Evolutionary conservation across 2,888 invertebrate species (phyloP), one percentile per base, ranked within the genome.

Genomic region (Seladonia tumulorum): DNA sequence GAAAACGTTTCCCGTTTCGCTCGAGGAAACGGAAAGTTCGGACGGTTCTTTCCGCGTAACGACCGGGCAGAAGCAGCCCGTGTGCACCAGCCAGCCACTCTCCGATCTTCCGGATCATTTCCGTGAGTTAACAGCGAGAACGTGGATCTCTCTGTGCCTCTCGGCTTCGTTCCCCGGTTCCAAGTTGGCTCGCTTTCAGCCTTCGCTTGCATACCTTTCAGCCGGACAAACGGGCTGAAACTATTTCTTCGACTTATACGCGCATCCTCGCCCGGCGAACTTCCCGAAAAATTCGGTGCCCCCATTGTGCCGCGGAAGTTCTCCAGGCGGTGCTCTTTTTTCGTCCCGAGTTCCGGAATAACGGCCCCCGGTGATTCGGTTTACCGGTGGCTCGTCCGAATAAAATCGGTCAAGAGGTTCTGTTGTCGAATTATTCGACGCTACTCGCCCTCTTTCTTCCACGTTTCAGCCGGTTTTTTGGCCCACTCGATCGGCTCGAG

Each of bases 101-200:
- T 75, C 60, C 70, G 81, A 73, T 85, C 88, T 90, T 90, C 89
- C 88, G 90, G 86, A 88, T 90, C 90, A 82, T 90, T 90, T 90
- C 89, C 86, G 88, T 85, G 86, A 90, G 87, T 87, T 90, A 89
- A 85, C 90, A 85, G 87, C 76, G 79, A 78, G 35, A 83, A 75
- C 53, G 53, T 42, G 66, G 35, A 0, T n/a, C 10, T 10, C 74
- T n/a, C 53, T 53, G 0, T 53, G 0, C 42, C 57, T 68, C 47
- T 71, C 47, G 66, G 18, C 0, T 5, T 16, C 29, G 25, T 49
- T 57, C 63, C 74, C 81, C 60, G 35, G 81, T 79, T 85, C 87
- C 78, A 78, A 84, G 81, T 90, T 90, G 90, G 90, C 90, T 90
- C 90, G 90, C 90, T 85, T 70, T 74, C 87, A 76, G 89, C 90